These are phyloP conservation scores for Aurelia sp. DNA, from an alignment of 30 jellyfish, hydroid and myxozoan genomes.

Conservation along the genomic window DNA sequence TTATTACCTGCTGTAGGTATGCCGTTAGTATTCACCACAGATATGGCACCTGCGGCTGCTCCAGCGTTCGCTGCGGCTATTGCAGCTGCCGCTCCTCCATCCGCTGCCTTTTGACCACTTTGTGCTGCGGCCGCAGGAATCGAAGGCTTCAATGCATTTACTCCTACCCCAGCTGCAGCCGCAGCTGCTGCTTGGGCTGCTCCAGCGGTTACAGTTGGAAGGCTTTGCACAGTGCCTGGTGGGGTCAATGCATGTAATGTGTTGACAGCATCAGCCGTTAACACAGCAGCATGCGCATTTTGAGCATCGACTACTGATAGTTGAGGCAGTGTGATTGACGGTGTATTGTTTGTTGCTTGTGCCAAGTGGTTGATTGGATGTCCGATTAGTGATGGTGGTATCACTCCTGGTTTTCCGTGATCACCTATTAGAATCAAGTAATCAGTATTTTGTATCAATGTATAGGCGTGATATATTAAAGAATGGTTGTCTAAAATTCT, in stretches of 20 bases:
- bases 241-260: background rate
- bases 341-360: slow-evolving; percentile 1
- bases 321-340: slow-evolving; percentile 17
- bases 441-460: too few relatives aligned
- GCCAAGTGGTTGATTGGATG: slow-evolving; percentile 21
- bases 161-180: background rate
- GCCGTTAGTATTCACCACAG: background rate
- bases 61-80: slow-evolving; percentile 1
- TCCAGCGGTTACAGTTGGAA: too few relatives aligned
- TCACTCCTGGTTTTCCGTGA: slow-evolving; percentile 30
- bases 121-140: slow-evolving; percentile 1
- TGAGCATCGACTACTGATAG: background rate
- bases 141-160: background rate
- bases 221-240: too few relatives aligned
- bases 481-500: too few relatives aligned
- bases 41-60: background rate
- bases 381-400: slow-evolving; percentile 17
- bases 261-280: slow-evolving; percentile 40
- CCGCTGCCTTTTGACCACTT: background rate
- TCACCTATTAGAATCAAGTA: slow-evolving; percentile 12
- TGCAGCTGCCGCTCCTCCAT: background rate
- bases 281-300: slow-evolving; percentile 25
- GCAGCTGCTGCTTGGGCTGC: background rate
- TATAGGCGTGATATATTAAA: too few relatives aligned
- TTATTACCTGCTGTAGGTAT: background rate